Evolutionary conservation across 2,888 invertebrate genomes (phyloP), one percentile per base, ranked within the genome.

Genomic region (Epiblema foenella): DNA sequence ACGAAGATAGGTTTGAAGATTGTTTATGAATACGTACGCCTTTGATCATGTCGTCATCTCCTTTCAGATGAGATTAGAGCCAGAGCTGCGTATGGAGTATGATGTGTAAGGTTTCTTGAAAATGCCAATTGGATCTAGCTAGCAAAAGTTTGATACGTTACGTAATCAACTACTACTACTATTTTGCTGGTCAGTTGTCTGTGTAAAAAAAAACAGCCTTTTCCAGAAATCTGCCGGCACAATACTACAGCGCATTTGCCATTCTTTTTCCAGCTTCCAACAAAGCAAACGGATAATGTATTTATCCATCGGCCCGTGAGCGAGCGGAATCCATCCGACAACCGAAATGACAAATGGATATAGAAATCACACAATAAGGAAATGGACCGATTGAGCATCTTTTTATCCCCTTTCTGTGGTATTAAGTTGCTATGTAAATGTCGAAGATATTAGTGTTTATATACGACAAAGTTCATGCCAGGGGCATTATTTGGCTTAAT

Each of bases 361-460:
- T 79, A 79, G 79, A 80, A 84, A 83, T 85, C 83, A 82, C 78
- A 86, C 85, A 86, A 87, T 86, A 85, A 85, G 85, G 85, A 85
- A 85, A 83, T 80, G 83, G 79, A 74, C 79, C 78, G 73, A 77
- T 81, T 79, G 76, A 75, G 69, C 63, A 66, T 73, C 69, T 68
- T 75, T 77, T 76, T 79, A 64, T 72, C 56, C 56, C 63, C 33
- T 74, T 51, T 73, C 18, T 69, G 52, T 52, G 63, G 52, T 62
- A 72, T 72, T 64, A 58, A 51, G 68, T 69, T 65, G 64, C 58
- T 69, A 57, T 65, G 68, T 69, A 66, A 69, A 73, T 67, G 59
- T 15, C 42, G 33, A 54, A 54, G 65, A 70, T 58, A 63, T 54
- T 63, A 64, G 39, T 64, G 52, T 64, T 52, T 37, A n/a, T n/a